Percentiles rank a stretch among this genome's conserved stretches.
Evolutionary conservation across 2,797 vertebrate species (phyloP).

Genomic region (Pogoniulus pusillus): DNA sequence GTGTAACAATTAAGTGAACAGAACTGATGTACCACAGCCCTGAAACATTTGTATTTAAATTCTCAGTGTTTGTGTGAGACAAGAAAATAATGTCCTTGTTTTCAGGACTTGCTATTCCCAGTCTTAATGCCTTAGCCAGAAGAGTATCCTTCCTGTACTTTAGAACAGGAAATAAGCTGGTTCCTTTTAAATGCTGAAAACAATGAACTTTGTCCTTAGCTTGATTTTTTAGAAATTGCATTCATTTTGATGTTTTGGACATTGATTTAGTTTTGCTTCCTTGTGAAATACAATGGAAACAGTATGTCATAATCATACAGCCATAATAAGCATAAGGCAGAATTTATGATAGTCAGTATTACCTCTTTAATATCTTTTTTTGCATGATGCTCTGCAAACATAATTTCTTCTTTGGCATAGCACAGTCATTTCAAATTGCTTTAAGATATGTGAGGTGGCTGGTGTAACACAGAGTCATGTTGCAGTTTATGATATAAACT

Average conservation of each 20-base stretch:
- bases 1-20: background rate
- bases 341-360: background rate
- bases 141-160: constrained; percentile 49
- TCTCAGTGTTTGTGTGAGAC: background rate
- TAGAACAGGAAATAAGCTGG: constrained; percentile 50
- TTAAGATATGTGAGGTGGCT: background rate
- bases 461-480: background rate
- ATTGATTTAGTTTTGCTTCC: constrained; percentile 58
- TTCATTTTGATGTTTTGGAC: constrained; percentile 34
- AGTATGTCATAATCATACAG: background rate
- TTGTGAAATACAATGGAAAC: constrained; percentile 47
- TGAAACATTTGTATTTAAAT: constrained; percentile 18
- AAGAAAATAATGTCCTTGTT: constrained; percentile 47
- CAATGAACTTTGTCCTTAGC: constrained; percentile 47
- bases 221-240: constrained; percentile 22
- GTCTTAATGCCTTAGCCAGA: constrained; percentile 35
- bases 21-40: background rate
- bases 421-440: background rate
- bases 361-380: background rate
- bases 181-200: constrained; percentile 55
- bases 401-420: background rate
- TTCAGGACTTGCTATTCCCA: constrained; percentile 37
- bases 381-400: background rate
- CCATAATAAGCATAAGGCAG: background rate
- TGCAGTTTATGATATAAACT: background rate